Conservation (phyloP, 2,888 invertebrate genomes). For the Lasioglossum leucozonium region DNA sequence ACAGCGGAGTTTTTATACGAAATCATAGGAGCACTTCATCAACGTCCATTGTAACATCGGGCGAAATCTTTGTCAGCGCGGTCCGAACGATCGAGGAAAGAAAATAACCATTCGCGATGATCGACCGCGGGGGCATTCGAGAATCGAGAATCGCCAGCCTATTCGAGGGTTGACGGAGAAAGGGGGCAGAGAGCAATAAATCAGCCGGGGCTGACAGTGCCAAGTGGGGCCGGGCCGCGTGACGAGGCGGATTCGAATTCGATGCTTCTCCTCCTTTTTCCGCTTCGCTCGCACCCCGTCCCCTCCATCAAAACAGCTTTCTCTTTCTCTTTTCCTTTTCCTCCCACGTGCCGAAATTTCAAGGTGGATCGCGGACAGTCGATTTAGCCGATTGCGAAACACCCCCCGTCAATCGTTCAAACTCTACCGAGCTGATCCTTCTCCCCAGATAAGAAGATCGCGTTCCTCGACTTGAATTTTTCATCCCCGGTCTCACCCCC, state of each 20-base stretch:
- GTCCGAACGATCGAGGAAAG: not conserved
- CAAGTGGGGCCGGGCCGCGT: conserved; percentile 75
- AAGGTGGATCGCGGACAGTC: not conserved
- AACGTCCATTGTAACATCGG: not conserved
- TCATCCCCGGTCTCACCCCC: not conserved
- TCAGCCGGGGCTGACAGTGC: conserved; percentile 76
- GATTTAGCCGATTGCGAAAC: not conserved
- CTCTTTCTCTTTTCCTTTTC: not conserved
- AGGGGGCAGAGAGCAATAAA: conserved; percentile 74
- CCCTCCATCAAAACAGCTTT: not conserved
- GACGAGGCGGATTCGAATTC: conserved; percentile 65
- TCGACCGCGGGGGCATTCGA: conserved; percentile 4
- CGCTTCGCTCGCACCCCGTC: conserved; percentile 13
- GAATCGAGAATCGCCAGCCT: conserved; percentile 28
- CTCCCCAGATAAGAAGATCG: not conserved
- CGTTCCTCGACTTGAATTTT: not conserved
- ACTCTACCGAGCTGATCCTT: not conserved
- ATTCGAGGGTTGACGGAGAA: conserved; percentile 53
- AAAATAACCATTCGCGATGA: not conserved
- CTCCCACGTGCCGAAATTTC: conserved; percentile 26
- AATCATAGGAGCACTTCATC: not conserved
- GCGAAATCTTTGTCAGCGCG: not conserved
- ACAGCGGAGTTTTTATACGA: not conserved
- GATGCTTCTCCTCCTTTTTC: conserved; percentile 31
- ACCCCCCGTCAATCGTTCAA: not conserved